phyloP scores from a whole-genome alignment of 2,888 invertebrate genomes.

The Esperia sulphurella region DNA sequence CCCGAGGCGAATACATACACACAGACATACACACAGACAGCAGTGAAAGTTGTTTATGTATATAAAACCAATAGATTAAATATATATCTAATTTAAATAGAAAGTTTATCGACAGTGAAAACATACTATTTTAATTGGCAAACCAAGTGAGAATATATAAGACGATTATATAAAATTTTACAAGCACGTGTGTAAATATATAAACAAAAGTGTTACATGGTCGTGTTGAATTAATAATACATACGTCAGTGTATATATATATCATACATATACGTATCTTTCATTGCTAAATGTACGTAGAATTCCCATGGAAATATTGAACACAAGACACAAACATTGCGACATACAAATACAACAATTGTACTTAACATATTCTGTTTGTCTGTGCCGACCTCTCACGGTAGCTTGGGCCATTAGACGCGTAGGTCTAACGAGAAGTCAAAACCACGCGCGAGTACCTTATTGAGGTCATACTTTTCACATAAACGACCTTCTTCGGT shows the following conservation, averaged over 20 bases:
- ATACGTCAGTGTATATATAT: background rate
- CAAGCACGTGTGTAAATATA: too few species aligned
- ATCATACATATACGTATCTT: background rate
- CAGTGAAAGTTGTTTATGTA: constrained; percentile 8
- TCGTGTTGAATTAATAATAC: too few species aligned
- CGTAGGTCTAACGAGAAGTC: constrained; percentile 29
- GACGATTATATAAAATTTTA: too few species aligned
- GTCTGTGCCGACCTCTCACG: background rate
- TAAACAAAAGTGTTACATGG: too few species aligned
- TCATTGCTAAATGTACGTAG: background rate
- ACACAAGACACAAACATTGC: background rate
- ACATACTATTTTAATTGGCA: too few species aligned
- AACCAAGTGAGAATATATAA: too few species aligned
- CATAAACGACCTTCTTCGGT: constrained; percentile 51
- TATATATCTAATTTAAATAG: background rate
- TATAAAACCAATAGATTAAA: background rate
- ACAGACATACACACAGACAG: background rate
- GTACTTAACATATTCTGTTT: background rate
- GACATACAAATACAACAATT: background rate
- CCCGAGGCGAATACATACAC: constrained; percentile 4
- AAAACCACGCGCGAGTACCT: constrained; percentile 26
- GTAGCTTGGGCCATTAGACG: constrained; percentile 23
- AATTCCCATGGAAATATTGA: background rate
- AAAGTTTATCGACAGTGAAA: background rate
- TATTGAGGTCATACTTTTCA: constrained; percentile 57